These are phyloP conservation scores for Virgularia gustaviana DNA, from an alignment of 92 coral and sea anemone species.

Conservation along the genomic window DNA sequence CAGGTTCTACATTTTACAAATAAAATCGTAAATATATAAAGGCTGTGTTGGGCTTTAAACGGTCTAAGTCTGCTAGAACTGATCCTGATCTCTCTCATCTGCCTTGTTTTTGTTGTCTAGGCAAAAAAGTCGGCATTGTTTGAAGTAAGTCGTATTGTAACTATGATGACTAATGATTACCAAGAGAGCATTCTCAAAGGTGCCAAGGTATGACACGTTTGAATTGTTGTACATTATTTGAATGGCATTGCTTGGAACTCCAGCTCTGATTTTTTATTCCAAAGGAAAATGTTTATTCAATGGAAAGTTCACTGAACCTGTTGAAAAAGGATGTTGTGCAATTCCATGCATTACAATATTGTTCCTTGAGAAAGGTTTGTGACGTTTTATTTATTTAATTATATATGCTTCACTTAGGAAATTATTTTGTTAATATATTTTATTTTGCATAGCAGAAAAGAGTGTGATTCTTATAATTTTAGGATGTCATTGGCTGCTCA, in stretches of 20 bases:
- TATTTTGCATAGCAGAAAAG: too few relatives aligned
- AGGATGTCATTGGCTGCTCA: conserved; percentile 82
- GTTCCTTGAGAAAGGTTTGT: conserved; percentile 79
- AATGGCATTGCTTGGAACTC: neutral
- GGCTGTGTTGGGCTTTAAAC: too few relatives aligned
- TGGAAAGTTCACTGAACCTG: conserved; percentile 80
- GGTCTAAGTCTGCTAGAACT: too few relatives aligned
- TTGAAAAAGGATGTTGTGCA: conserved; percentile 90
- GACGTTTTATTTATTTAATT: too few relatives aligned
- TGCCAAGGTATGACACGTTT: conserved; percentile 55
- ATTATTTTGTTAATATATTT: too few relatives aligned
- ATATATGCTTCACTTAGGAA: too few relatives aligned
- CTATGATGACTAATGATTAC: conserved; percentile 89
- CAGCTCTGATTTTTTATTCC: neutral
- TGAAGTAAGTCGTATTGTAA: conserved; percentile 80
- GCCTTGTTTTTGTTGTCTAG: conserved; percentile 40
- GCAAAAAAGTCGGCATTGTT: conserved; percentile 83
- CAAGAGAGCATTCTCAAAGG: conserved; percentile 90
- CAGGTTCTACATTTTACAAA: too few relatives aligned
- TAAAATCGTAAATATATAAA: too few relatives aligned
- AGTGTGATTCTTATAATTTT: neutral
- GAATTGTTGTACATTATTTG: neutral
- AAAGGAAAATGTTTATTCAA: conserved; percentile 87
- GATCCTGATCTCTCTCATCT: too few relatives aligned
- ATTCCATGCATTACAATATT: conserved; percentile 78